Evolutionary conservation across 2,888 invertebrate species (phyloP).

Genomic region (Bunonema sp.): DNA sequence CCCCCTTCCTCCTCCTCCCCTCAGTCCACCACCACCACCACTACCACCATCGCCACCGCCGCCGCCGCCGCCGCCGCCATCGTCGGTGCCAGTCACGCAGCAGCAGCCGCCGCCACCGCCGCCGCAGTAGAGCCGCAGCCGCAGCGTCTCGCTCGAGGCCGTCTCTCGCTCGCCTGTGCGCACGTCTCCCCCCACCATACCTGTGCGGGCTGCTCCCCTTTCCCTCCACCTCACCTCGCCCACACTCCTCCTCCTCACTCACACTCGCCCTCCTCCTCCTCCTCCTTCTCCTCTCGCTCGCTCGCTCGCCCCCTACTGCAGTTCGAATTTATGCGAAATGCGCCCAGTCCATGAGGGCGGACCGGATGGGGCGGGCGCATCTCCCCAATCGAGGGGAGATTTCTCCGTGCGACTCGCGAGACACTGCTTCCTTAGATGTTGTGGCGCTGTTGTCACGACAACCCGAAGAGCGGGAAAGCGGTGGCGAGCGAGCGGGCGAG

Average conservation of each 20-base stretch:
- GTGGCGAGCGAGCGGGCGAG: not conserved
- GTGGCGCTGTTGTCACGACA: no score
- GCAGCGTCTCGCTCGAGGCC: not conserved
- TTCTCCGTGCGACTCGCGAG: no score
- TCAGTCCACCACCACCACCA: constrained; percentile 1
- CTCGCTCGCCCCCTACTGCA: no score
- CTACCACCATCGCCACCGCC: constrained; percentile 1
- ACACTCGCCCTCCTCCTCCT: not conserved
- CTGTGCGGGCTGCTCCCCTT: not conserved
- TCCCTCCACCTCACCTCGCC: not conserved
- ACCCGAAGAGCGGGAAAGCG: no score
- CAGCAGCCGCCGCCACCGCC: constrained; percentile 2
- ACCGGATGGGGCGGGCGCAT: no score
- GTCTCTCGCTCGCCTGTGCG: not conserved
- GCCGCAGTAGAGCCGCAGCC: constrained; percentile 7
- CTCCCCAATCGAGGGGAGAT: no score
- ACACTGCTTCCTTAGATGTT: no score
- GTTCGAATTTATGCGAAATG: no score
- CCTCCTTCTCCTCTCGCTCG: not conserved
- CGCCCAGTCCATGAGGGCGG: no score
- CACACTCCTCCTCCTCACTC: not conserved
- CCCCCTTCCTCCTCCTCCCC: not conserved
- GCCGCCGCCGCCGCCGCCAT: constrained; percentile 5
- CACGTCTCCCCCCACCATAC: not conserved
- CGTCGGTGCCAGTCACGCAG: constrained; percentile 3